Evolutionary conservation across 2,888 invertebrate genomes (phyloP), one percentile per base, ranked within the genome.

Genomic region (Hypena proboscidalis): DNA sequence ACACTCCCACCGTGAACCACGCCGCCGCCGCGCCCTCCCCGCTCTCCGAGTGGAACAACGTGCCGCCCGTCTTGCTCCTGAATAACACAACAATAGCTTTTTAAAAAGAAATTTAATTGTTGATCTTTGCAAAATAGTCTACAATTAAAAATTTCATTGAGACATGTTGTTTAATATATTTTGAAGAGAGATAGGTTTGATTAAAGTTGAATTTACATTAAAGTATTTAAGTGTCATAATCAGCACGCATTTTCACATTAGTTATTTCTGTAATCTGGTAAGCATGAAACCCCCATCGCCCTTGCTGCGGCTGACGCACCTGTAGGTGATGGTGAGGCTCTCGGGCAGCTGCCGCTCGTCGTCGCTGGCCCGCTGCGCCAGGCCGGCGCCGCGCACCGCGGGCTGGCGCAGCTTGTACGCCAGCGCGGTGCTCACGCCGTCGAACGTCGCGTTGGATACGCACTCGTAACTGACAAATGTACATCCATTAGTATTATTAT

Each of bases 371-470:
- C 11, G 15, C 73, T 65, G 58, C 67, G 52, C 42, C 85, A 52
- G 83, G 88, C 55, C 81, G 85, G 5, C 81, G 81, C 65, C 8
- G 17, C n/a, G 11, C 31, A 32, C 9, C 4, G 19, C 69, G 61
- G 55, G 88, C 54, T 80, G 84, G 9, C 83, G 81, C 66, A 94
- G 92, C 41, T 79, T 71, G 80, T 95, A 96, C 32, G 88, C 80
- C 27, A 95, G 91, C 13, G 93, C 92, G 3, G 93, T 92, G 67
- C 93, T 93, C 47, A 91, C 90, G 4, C 97, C 97, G 71, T 96
- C 94, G 77, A 98, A 97, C 1, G 97, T 97, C 33, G 96, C 95
- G 77, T 96, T 96, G 0, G 97, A 94, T 27, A 97, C 92, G 81
- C 98, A 98, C 85, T 98, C 98, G 83, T 96, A 98, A 5, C 88